Evolutionary conservation across 2,888 invertebrate genomes (phyloP).

Genomic region (Mythimna albipuncta): DNA sequence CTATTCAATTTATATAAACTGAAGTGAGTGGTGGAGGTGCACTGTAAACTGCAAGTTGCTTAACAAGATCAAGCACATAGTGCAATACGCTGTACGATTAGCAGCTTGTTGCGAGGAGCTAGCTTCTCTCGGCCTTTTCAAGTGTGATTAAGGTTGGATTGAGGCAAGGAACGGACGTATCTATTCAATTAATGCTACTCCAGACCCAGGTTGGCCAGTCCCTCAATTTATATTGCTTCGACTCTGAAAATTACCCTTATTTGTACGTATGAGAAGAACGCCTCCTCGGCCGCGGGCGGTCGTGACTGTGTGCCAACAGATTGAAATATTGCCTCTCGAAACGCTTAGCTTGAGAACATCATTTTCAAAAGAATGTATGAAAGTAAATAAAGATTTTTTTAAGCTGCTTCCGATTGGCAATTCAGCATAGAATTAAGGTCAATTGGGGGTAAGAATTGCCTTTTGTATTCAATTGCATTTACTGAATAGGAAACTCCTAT

Average conservation of each 20-base stretch:
- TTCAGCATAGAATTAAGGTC: background rate
- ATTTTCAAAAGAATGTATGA: conserved; percentile 33
- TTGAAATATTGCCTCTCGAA: conserved; percentile 75
- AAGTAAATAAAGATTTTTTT: conserved; percentile 18
- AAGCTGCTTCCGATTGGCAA: conserved; percentile 12
- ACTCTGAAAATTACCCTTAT: conserved; percentile 83
- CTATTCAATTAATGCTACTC: conserved; percentile 89
- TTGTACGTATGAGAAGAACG: conserved; percentile 75
- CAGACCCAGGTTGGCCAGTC: conserved; percentile 78
- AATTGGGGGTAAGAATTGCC: background rate
- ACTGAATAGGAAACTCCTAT: background rate
- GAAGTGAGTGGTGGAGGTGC: conserved; percentile 55
- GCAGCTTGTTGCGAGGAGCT: conserved; percentile 77
- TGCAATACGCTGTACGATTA: conserved; percentile 86
- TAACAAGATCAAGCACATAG: conserved; percentile 81
- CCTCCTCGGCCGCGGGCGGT: conserved; percentile 66
- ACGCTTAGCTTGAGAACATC: conserved; percentile 57
- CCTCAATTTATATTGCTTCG: conserved; percentile 85
- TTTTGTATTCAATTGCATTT: background rate
- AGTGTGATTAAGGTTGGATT: conserved; percentile 87
- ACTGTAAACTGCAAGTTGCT: conserved; percentile 65
- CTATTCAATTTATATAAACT: conserved; percentile 56
- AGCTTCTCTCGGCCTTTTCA: conserved; percentile 85
- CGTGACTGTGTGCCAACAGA: conserved; percentile 75
- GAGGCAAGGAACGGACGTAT: conserved; percentile 87